A percentile compares a stretch with the other conserved stretches of the same genome.
phyloP scores from a whole-genome alignment of 1,140 invertebrate species.

The Plutomurus gul region DNA sequence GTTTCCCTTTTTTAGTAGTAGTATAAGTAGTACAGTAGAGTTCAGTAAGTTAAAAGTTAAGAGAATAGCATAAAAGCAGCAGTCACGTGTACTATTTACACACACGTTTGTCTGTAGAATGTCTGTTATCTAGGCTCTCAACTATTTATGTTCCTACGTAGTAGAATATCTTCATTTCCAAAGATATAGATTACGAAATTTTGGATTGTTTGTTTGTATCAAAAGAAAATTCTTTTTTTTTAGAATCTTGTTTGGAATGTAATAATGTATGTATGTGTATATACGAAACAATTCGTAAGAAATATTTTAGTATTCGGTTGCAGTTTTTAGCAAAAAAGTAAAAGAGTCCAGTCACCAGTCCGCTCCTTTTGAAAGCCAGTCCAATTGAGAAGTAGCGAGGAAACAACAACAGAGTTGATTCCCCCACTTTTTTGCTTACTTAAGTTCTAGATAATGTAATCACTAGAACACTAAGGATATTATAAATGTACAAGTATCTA shows the following conservation, averaged over 20 bases:
- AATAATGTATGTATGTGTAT: background rate
- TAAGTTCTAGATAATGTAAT: too few relatives aligned
- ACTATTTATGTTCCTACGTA: background rate
- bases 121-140: background rate
- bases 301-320: slow-evolving; percentile 24
- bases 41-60: background rate
- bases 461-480: too few relatives aligned
- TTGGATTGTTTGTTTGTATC: slow-evolving; percentile 20
- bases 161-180: background rate
- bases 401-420: slow-evolving; percentile 2
- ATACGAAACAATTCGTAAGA: slow-evolving; percentile 1
- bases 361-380: slow-evolving; percentile 20
- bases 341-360: slow-evolving; percentile 23
- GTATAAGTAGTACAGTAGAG: background rate
- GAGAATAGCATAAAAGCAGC: too few relatives aligned
- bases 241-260: background rate
- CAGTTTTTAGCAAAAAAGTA: slow-evolving; percentile 17
- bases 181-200: slow-evolving; percentile 30
- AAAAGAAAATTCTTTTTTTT: slow-evolving; percentile 9
- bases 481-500: too few relatives aligned
- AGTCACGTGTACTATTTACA: too few relatives aligned
- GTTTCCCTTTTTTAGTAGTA: too few relatives aligned
- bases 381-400: slow-evolving; percentile 9
- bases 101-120: too few relatives aligned
- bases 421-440: too few relatives aligned